Conservation (phyloP, 1,140 invertebrate genomes). For the Drosophila teissieri region DNA sequence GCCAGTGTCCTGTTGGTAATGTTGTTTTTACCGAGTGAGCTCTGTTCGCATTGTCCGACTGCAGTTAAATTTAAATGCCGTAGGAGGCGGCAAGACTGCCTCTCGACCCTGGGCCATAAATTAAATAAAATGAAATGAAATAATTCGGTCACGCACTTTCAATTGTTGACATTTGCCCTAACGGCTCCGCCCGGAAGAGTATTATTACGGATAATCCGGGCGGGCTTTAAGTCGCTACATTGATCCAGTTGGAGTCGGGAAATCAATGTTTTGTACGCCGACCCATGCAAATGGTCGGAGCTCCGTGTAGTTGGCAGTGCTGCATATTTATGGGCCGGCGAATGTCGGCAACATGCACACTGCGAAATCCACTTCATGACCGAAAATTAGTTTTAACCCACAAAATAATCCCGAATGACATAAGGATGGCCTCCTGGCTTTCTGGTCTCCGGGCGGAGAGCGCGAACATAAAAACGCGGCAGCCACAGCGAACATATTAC, state of each 20-base stretch:
- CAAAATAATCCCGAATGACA: constrained; percentile 83
- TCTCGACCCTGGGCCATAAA: constrained; percentile 41
- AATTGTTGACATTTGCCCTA: constrained; percentile 52
- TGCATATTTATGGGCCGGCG: constrained; percentile 73
- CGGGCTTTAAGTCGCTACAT: constrained; percentile 25
- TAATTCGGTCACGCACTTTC: constrained; percentile 58
- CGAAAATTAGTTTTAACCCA: constrained; percentile 83
- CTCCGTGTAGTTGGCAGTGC: constrained; percentile 40
- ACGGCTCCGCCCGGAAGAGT: constrained; percentile 23
- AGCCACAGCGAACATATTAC: constrained; percentile 46
- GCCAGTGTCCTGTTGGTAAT: constrained; percentile 19
- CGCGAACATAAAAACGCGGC: constrained; percentile 23
- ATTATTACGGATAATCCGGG: constrained; percentile 38
- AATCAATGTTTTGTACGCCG: constrained; percentile 36
- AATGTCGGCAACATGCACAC: constrained; percentile 67
- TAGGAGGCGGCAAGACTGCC: constrained; percentile 22
- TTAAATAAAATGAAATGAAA: constrained; percentile 71
- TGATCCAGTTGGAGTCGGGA: constrained; percentile 37
- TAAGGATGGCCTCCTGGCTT: constrained; percentile 59
- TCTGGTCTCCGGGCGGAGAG: constrained; percentile 37
- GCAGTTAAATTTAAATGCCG: constrained; percentile 75
- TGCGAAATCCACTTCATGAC: constrained; percentile 77
- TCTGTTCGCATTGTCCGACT: constrained; percentile 53
- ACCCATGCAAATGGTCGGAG: constrained; percentile 58
- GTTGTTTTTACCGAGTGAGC: constrained; percentile 24